Evolutionary conservation across 1,140 invertebrate species (phyloP), one percentile per base, ranked within the genome.

Genomic region (Nephotettix cincticeps): DNA sequence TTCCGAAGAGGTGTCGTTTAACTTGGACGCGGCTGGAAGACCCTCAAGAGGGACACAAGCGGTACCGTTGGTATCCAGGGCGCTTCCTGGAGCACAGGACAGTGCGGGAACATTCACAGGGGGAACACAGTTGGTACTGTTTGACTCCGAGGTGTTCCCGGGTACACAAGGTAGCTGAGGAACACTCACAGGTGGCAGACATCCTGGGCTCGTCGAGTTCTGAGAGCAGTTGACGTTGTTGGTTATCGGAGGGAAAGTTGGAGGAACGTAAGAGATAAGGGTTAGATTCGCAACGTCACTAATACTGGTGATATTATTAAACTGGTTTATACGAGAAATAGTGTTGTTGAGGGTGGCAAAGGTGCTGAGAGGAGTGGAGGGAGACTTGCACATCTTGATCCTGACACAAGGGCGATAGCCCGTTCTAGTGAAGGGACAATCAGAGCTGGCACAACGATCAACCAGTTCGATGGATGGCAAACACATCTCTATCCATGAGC

Each of bases 401-500:
- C 23, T 61, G 23, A 61, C 56, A n/a, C 56, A 61, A 6, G 56
- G 25, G 6, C 21, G 21, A 29, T 61, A 61, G 56, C 56, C 27
- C 23, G 56, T 61, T n/a, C 27, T 61, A 9, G 56, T 27, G 13
- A 28, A 61, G 21, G 56, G 25, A 27, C 56, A 61, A 6, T 61
- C 56, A 9, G 21, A 25, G 6, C 1, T 25, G 21, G 21, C 2
- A n/a, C 56, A 61, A 25, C 56, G 56, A 28, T 61, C 56, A 9
- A 61, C 56, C 9, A 29, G 13, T n/a, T 61, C 56, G 3, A 61
- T 29, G 6, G 56, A 25, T 4, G 56, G 56, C 2, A 61, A n/a
- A 28, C 56, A 61, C 56, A 61, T 61, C n/a, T 61, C 56, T 61
- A 61, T 61, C 23, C 23, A 61, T 6, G 56, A 61, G 28, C 56